Evolutionary conservation across 1,140 invertebrate species (phyloP), one percentile per base, ranked within the genome.

Genomic region (Ruditapes philippinarum): DNA sequence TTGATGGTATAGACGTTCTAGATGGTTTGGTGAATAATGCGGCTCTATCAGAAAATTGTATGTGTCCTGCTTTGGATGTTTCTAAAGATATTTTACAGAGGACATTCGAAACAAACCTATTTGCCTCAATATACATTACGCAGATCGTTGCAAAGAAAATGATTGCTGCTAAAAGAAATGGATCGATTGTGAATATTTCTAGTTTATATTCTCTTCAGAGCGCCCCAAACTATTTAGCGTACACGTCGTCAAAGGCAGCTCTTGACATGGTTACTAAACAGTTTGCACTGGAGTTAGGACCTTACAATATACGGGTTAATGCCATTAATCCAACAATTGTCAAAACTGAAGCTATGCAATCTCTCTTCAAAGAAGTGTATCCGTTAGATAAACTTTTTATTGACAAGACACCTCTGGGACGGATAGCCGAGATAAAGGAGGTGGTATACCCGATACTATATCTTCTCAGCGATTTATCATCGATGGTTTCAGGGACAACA

Each of bases 171-270:
- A 80, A 87, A 93, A 96, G 95, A 60, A 96, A 96, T 60, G 98
- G 98, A 51, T 96, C 97, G 49, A 98, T 99, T 90, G 98, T 99
- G 0, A 99, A 99, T 94, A 95, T 99, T 19, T 99, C 98, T 0
- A 98, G 98, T 4, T 97, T 98, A 93, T 93, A 93, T 7, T 93
- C 96, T 0, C 91, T 97, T 91, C 96, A 96, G 45, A 98, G 97
- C 25, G 94, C 98, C 25, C 95, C 95, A 49, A 97, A 98, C 91
- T 98, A 98, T 95, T 92, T 97, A 0, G 96, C 97, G 22, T 98
- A 98, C 94, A 98, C 94, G 3, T 9, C 22, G 19, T 14, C 5
- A 5, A 54, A 54, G 22, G 51, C 51, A 22, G 51, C 51, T 11
- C 51, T 54, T n/a, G 51, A 54, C 22, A 54, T 54, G 51, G 19